Evolutionary conservation across 2,888 invertebrate genomes (phyloP), one percentile per base, ranked within the genome.

Genomic region (Nesidiocoris tenuis): DNA sequence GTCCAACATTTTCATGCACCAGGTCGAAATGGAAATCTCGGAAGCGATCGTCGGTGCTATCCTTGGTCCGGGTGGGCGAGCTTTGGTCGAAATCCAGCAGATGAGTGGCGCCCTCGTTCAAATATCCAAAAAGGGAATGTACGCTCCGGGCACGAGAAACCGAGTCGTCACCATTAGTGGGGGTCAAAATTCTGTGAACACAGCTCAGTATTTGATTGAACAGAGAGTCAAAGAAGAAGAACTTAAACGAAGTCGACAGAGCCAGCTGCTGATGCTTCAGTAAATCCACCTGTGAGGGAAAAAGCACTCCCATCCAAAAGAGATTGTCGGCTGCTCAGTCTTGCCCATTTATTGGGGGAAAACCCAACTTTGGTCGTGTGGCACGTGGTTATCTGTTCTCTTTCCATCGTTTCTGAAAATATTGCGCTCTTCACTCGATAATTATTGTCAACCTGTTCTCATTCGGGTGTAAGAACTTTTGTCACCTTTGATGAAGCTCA

Each of bases 111-210:
- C 97, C 85, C 96, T 93, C 87, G 96, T 98, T 86, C 96, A 97
- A 88, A 97, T 98, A 87, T 96, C 96, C 82, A 97, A 97, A 89
- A 97, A 97, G 87, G 96, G 96, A 85, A 94, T 94, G 83, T 97
- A 95, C 88, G 94, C 95, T 83, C 96, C 97, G 81, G 96, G 96
- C 86, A 97, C 96, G 81, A 91, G 96, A 85, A 96, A 97, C 88
- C 92, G 97, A 84, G 94, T 96, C 86, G 97, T 97, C 81, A 95
- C 96, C 85, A 96, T 97, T 86, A 91, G 93, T 83, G 97, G 97
- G 85, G 90, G 90, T 83, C 89, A 91, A 83, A 90, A 90, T 85
- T 92, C 94, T 86, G 95, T 97, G 86, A 88, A 89, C 85, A 92
- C 91, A 85, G 97, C 97, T 85, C 93, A 95, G 85, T 94, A 90